Conservation (phyloP, 2,888 invertebrate genomes). For the Ochropleura plecta region DNA sequence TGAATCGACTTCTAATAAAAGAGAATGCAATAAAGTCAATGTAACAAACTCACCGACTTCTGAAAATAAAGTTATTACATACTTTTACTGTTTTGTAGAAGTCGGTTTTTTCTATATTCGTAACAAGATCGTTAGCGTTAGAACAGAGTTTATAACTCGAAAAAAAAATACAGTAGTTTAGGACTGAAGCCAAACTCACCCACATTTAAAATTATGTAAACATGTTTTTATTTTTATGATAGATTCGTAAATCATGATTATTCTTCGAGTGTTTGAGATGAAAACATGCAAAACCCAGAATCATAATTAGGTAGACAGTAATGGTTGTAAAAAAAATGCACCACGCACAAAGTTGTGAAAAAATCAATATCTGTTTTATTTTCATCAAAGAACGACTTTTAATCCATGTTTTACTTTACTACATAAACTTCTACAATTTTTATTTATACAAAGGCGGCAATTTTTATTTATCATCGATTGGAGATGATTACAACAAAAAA, state of each 20-base stretch:
- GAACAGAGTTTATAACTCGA: neutral
- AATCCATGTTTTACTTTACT: neutral
- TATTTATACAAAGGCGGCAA: neutral
- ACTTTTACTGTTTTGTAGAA: too few relatives aligned
- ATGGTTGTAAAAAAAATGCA: neutral
- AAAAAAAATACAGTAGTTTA: neutral
- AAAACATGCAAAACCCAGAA: neutral
- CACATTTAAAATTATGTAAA: neutral
- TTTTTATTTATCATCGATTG: too few relatives aligned
- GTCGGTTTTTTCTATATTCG: neutral
- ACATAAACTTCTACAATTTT: neutral
- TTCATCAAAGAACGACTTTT: too few relatives aligned
- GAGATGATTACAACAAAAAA: too few relatives aligned
- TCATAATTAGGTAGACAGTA: neutral
- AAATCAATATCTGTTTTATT: neutral
- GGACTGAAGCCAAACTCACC: slow-evolving; percentile 5
- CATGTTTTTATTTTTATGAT: slow-evolving; percentile 6
- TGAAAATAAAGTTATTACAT: too few relatives aligned
- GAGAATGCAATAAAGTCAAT: too few relatives aligned
- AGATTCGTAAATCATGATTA: neutral
- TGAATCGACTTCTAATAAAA: too few relatives aligned
- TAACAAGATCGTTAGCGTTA: neutral
- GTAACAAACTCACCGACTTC: too few relatives aligned
- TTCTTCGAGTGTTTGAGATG: neutral
- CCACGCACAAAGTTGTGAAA: neutral